Evolutionary conservation across 2,797 vertebrate species (phyloP).

Genomic region (Ispidina lecontei): DNA sequence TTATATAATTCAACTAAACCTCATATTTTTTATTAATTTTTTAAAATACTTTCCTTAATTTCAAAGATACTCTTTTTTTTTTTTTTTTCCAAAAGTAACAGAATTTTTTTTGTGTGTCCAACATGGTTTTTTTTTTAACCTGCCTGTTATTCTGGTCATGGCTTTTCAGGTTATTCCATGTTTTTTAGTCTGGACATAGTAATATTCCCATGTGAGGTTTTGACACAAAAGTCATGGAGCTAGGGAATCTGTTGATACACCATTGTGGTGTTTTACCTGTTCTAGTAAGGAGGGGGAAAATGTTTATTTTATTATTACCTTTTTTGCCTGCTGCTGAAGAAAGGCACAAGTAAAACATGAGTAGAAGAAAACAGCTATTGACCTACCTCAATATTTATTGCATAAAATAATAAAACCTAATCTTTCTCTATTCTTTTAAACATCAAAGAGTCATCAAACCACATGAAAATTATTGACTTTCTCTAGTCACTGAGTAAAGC

Average conservation of each 20-base stretch:
- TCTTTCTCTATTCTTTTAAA: not conserved
- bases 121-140: not conserved
- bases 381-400: not conserved
- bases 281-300: not conserved
- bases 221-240: constrained; percentile 44
- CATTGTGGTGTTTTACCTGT: not conserved
- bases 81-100: not conserved
- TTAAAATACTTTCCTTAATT: not conserved
- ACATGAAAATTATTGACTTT: not conserved
- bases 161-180: constrained; percentile 20
- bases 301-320: not conserved
- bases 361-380: not conserved
- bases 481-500: not conserved
- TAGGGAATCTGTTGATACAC: not conserved
- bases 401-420: not conserved
- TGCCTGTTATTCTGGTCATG: not conserved
- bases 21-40: not conserved
- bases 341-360: not conserved
- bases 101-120: not conserved
- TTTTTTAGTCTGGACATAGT: constrained; percentile 4
- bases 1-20: not conserved
- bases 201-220: constrained; percentile 37
- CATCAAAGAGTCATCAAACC: not conserved
- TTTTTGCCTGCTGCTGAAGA: not conserved
- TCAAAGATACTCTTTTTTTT: not conserved